A percentile compares a stretch with the other conserved stretches of the same genome.
Conservation (phyloP, 2,888 invertebrate species). For the Endotricha flammealis region DNA sequence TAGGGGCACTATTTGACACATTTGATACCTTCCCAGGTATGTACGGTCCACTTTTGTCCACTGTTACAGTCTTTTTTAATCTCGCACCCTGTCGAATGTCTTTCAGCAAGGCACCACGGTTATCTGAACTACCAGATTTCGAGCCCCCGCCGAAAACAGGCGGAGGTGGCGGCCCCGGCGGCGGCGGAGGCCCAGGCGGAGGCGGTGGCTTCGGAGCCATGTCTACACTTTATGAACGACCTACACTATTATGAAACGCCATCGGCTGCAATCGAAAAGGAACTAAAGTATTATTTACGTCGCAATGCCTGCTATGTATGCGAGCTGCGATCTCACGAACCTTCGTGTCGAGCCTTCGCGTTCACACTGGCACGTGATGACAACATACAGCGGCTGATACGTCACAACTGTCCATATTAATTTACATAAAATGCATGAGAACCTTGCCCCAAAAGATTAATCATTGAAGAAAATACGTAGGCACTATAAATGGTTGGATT, state of each 20-base stretch:
- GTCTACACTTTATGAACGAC: slow-evolving; percentile 28
- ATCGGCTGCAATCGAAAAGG: slow-evolving; percentile 25
- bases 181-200: slow-evolving; percentile 82
- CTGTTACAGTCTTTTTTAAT: slow-evolving; percentile 91
- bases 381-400: slow-evolving; percentile 49
- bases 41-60: slow-evolving; percentile 91
- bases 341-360: slow-evolving; percentile 26
- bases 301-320: slow-evolving; percentile 16
- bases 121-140: slow-evolving; percentile 73
- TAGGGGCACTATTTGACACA: slow-evolving; percentile 37
- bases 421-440: slow-evolving; percentile 65
- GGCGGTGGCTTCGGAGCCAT: slow-evolving; percentile 78
- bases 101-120: slow-evolving; percentile 84
- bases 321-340: slow-evolving; percentile 24
- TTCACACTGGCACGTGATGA: slow-evolving; percentile 47
- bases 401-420: slow-evolving; percentile 57
- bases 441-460: slow-evolving; percentile 69
- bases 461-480: slow-evolving; percentile 68
- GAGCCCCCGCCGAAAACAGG: slow-evolving; percentile 63
- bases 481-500: slow-evolving; percentile 62
- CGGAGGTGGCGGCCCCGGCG: slow-evolving; percentile 79
- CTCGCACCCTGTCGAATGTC: slow-evolving; percentile 90
- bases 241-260: slow-evolving; percentile 35
- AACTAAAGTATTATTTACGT: slow-evolving; percentile 18
- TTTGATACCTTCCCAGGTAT: slow-evolving; percentile 80